Evolutionary conservation across 2,888 invertebrate species (phyloP).

Genomic region (Phoronis australis): DNA sequence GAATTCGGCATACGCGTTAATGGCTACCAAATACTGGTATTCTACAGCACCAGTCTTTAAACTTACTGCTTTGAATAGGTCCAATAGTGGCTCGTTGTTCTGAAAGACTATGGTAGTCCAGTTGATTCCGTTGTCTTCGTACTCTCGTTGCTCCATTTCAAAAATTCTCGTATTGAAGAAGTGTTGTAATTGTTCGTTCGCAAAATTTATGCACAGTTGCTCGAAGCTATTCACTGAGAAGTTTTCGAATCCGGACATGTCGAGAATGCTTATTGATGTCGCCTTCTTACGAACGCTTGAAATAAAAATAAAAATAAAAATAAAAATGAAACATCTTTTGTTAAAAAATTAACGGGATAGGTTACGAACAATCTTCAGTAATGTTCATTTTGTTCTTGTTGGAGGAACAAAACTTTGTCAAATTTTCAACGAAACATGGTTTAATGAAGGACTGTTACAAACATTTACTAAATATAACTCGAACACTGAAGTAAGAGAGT

Average conservation of each 20-base stretch:
- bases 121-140: conserved; percentile 35
- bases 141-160: conserved; percentile 35
- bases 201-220: conserved; percentile 45
- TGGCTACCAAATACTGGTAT: too few species aligned
- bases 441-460: too few species aligned
- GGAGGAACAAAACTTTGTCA: too few species aligned
- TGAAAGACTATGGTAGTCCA: conserved; percentile 30
- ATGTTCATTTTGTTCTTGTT: not conserved
- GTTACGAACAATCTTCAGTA: not conserved
- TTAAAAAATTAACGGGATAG: not conserved
- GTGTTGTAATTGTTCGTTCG: conserved; percentile 47
- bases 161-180: conserved; percentile 49
- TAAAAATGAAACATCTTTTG: not conserved
- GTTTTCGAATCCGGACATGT: conserved; percentile 48
- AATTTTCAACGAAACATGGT: too few species aligned
- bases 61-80: conserved; percentile 35
- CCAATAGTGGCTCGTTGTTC: conserved; percentile 36
- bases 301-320: not conserved
- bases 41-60: too few species aligned
- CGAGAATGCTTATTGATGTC: conserved; percentile 37
- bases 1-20: too few species aligned
- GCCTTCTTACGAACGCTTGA: too few species aligned
- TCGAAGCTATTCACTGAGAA: conserved; percentile 41
- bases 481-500: too few species aligned
- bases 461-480: too few species aligned